Percentiles rank a stretch among this genome's conserved stretches.
Conservation (phyloP, 2,797 vertebrate species). For the Hipposideros larvatus region DNA sequence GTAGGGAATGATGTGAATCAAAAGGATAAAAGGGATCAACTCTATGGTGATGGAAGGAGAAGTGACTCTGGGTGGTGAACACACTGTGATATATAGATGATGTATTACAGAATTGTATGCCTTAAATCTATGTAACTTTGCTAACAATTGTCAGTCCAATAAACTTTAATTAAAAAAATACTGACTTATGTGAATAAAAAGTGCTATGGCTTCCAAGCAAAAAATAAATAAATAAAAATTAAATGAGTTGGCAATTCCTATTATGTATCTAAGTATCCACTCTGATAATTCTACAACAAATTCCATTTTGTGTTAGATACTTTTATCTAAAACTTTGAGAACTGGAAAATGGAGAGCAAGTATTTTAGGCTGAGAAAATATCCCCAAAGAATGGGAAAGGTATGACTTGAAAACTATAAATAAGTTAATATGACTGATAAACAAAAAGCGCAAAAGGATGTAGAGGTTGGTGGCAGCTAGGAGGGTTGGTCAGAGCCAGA, state of each 20-base stretch:
- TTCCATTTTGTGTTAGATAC: neutral
- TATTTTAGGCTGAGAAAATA: neutral
- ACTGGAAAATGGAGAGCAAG: neutral
- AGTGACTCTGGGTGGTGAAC: too few relatives aligned
- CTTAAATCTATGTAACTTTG: too few relatives aligned
- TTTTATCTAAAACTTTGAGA: constrained; percentile 15
- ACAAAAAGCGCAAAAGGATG: neutral
- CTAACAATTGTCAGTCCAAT: too few relatives aligned
- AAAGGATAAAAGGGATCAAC: neutral
- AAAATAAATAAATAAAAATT: too few relatives aligned
- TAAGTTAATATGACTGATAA: neutral
- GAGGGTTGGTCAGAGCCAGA: neutral
- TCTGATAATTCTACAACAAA: neutral
- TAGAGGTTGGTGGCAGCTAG: neutral
- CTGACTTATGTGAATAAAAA: too few relatives aligned
- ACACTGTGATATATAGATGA: too few relatives aligned
- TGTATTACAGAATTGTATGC: too few relatives aligned
- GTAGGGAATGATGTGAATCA: neutral
- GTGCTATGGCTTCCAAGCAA: too few relatives aligned
- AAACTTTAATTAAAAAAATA: too few relatives aligned
- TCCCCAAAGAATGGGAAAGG: neutral
- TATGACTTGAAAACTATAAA: neutral
- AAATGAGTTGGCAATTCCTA: neutral
- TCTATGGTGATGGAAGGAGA: too few relatives aligned
- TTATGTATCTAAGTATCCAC: neutral